Evolutionary conservation across 1,140 invertebrate genomes (phyloP).

Genomic region (Tetramorium simillimum): DNA sequence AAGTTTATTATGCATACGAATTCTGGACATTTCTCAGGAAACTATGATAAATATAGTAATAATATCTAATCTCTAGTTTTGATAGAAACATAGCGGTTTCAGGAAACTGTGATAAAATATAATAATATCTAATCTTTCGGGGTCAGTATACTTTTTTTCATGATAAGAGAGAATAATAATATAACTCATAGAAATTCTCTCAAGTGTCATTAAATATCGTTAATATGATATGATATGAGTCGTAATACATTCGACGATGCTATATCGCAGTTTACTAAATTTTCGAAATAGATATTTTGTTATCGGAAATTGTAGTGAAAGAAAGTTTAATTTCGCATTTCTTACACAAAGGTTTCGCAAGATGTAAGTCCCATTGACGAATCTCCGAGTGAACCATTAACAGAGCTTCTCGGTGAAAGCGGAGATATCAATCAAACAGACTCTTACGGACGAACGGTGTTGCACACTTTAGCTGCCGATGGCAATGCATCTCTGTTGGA

Average conservation of each 20-base stretch:
- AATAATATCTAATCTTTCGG: constrained; percentile 34
- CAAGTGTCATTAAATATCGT: not conserved
- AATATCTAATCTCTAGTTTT: constrained; percentile 30
- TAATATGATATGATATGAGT: not conserved
- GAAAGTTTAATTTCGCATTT: constrained; percentile 6
- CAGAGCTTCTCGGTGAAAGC: constrained; percentile 83
- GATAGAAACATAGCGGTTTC: not conserved
- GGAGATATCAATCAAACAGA: constrained; percentile 85
- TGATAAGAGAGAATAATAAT: constrained; percentile 11
- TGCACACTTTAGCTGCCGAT: constrained; percentile 92
- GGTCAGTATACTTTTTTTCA: not conserved
- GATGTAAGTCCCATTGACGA: constrained; percentile 83
- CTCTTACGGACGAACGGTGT: constrained; percentile 89
- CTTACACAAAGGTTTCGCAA: constrained; percentile 78
- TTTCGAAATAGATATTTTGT: not conserved
- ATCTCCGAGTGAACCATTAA: constrained; percentile 82
- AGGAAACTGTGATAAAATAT: not conserved
- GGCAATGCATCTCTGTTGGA: constrained; percentile 89
- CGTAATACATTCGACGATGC: not conserved
- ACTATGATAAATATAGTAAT: not conserved
- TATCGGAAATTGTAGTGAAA: not conserved
- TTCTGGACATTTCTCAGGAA: not conserved
- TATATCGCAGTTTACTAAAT: constrained; percentile 22
- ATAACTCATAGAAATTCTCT: not conserved
- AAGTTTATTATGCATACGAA: not conserved